A percentile compares a stretch with the other conserved stretches of the same genome.
Conservation (phyloP, 1,140 invertebrate genomes). For the Argopecten irradians region DNA sequence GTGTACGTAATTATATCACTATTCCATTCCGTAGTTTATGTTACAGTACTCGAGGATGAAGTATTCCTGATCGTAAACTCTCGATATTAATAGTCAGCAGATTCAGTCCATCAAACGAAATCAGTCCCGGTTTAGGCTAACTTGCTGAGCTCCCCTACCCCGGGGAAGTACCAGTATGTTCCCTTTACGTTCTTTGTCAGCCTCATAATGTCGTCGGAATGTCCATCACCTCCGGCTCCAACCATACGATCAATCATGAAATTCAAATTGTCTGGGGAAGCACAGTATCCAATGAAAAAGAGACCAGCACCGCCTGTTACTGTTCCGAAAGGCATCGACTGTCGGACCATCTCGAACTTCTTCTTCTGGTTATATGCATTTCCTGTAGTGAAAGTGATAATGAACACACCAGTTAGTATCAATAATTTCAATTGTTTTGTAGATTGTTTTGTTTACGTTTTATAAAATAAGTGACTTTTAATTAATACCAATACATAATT, state of each 20-base stretch:
- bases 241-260: conserved; percentile 75
- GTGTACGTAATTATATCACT: too few relatives aligned
- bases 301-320: conserved; percentile 65
- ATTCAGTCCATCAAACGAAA: too few relatives aligned
- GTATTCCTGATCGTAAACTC: too few relatives aligned
- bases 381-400: conserved; percentile 54
- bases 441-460: not conserved
- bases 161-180: conserved; percentile 76
- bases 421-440: not conserved
- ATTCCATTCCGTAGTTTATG: too few relatives aligned
- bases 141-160: conserved; percentile 66
- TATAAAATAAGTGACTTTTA: not conserved
- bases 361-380: conserved; percentile 67
- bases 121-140: conserved; percentile 54
- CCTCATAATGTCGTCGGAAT: conserved; percentile 73
- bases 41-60: too few relatives aligned
- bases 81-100: too few relatives aligned
- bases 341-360: conserved; percentile 69
- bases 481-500: not conserved
- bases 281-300: conserved; percentile 74
- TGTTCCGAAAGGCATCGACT: conserved; percentile 72
- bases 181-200: conserved; percentile 70
- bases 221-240: conserved; percentile 63
- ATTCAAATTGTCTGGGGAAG: conserved; percentile 66
- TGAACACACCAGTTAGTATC: not conserved